Base-by-base conservation (phyloP, 1,140 invertebrate species). In the Bombus haemorrhoidalis region DNA sequence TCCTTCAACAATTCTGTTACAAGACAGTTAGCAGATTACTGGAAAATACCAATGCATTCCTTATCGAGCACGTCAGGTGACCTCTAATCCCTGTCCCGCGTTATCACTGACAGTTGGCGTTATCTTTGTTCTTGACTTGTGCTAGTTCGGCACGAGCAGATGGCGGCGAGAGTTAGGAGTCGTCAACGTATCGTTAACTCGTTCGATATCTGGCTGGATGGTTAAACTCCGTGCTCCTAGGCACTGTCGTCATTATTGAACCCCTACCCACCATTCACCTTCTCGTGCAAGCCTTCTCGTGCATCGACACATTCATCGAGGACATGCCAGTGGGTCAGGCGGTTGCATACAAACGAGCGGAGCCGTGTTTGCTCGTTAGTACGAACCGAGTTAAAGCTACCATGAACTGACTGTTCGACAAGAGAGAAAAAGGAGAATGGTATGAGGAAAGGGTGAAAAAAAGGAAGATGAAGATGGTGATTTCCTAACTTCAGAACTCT, bases 121-220 rank as follows among this genome's bases (percentile, higher is more conserved):
- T 91, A 91, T 91, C 89, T 89, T 90, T 83, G 83, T 86, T 79
- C 86, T 87, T 62, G 76, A 88, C 83, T 81, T 83, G 76, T 85
- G 85, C 77, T 81, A 78, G 25, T 39, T 69, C 22, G 39, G 22
- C 66, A 32, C 75, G 81, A 89, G 78, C 68, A 69, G 91, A 86
- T 85, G 87, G 85, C 81, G 72, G 47, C 62, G 59, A 83, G 84
- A 66, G 62, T 80, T 83, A 87, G 57, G 76, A 83, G 93, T 93
- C 91, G 90, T 94, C 93, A 94, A 93, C 91, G 91, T 93, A 94
- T 94, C 93, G 89, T 91, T 89, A 91, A 93, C 88, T 92, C 90
- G 90, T 93, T 92, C 92, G 91, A 93, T 93, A 93, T 93, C 89
- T 88, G 79, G 79, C 68, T 88, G 83, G 74, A 87, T 90, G 89